Evolutionary conservation across 2,113 vertebrate species (phyloP).

Genomic region (Aix galericulata): DNA sequence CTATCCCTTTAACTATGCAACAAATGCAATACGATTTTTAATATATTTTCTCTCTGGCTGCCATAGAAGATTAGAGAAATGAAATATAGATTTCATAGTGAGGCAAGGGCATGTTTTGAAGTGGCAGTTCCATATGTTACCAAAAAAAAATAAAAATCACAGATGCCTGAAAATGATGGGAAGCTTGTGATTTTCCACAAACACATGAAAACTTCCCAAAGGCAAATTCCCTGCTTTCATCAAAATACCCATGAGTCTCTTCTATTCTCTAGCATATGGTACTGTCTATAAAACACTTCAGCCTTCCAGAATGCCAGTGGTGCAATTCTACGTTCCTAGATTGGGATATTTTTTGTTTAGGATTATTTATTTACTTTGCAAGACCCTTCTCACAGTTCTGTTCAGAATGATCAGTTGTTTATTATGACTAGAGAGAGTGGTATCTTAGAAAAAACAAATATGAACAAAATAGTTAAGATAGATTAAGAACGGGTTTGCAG

Average conservation of each 20-base stretch:
- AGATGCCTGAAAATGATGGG: conserved; percentile 8
- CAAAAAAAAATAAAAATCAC: neutral
- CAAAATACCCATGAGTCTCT: neutral
- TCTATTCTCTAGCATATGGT: neutral
- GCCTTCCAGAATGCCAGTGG: neutral
- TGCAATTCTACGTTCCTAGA: neutral
- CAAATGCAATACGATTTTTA: neutral
- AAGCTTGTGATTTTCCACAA: conserved; percentile 1
- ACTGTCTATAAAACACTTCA: neutral
- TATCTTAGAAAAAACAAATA: neutral
- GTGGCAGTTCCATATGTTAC: neutral
- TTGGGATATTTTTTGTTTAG: neutral
- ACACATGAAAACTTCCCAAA: conserved; percentile 1
- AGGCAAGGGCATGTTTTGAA: conserved; percentile 14
- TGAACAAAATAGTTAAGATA: neutral
- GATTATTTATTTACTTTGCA: neutral
- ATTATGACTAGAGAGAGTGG: neutral
- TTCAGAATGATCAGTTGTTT: neutral
- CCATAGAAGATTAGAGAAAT: conserved; percentile 14
- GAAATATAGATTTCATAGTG: neutral
- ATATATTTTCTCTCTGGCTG: conserved; percentile 10
- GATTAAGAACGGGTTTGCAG: neutral
- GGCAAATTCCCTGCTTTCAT: neutral
- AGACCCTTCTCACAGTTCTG: neutral
- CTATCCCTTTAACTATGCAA: neutral